A percentile compares a stretch with the other conserved stretches of the same genome.
These are phyloP conservation scores for Thelaira solivaga DNA, from an alignment of 2,888 invertebrate species.

Conservation along the genomic window DNA sequence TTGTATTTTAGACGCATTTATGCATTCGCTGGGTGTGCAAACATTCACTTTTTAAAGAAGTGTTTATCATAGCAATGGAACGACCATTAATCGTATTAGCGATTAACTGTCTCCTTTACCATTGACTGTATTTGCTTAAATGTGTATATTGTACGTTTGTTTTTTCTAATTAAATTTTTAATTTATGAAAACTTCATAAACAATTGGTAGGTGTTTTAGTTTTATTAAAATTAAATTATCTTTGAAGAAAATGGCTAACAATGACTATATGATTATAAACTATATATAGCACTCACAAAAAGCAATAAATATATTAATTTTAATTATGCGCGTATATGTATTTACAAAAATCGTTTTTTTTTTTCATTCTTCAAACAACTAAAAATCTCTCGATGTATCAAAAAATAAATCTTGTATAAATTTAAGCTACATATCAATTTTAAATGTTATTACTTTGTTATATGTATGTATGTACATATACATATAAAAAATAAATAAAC, in stretches of 20 bases:
- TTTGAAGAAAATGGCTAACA: conserved; percentile 7
- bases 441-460: neutral
- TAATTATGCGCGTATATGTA: neutral
- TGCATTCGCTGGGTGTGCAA: too few species aligned
- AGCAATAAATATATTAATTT: conserved; percentile 14
- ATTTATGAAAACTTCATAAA: conserved; percentile 21
- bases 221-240: conserved; percentile 13
- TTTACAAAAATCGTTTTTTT: neutral
- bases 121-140: too few species aligned
- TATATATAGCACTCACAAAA: conserved; percentile 26
- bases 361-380: conserved; percentile 6
- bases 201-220: conserved; percentile 16
- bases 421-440: conserved; percentile 5
- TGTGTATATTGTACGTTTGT: too few species aligned
- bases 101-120: too few species aligned
- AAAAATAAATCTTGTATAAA: conserved; percentile 32
- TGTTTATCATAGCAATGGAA: too few species aligned
- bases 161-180: conserved; percentile 2
- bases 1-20: too few species aligned
- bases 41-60: too few species aligned
- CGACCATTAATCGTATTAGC: too few species aligned
- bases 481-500: too few species aligned
- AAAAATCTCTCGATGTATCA: conserved; percentile 36
- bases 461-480: neutral
- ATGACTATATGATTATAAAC: conserved; percentile 9